Percentiles rank a stretch among this genome's conserved stretches.
Evolutionary conservation across 2,113 vertebrate species (phyloP).

Genomic region (Stigmatopora nigra): DNA sequence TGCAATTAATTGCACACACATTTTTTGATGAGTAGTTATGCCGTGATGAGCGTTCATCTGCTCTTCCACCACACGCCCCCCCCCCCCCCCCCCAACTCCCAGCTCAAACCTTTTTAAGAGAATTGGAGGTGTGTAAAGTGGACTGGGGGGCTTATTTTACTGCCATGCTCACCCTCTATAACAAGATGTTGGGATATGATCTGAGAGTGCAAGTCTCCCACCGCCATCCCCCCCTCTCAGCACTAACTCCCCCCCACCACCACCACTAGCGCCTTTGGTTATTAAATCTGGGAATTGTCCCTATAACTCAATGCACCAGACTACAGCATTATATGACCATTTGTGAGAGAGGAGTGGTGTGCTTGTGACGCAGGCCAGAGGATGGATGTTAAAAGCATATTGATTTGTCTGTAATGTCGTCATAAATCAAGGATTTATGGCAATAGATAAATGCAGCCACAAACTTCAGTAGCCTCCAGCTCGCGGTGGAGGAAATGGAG

Average conservation of each 20-base stretch:
- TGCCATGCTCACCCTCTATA: conserved; percentile 59
- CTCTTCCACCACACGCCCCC: conserved; percentile 61
- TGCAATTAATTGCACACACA: conserved; percentile 96
- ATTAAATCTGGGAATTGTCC: conserved; percentile 76
- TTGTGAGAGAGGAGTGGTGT: conserved; percentile 56
- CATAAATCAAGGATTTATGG: conserved; percentile 69
- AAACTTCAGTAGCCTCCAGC: conserved; percentile 52
- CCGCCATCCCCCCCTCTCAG: conserved; percentile 50
- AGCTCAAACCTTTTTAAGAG: conserved; percentile 26
- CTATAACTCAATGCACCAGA: conserved; percentile 66
- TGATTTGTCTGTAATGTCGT: conserved; percentile 74
- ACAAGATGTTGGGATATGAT: conserved; percentile 72
- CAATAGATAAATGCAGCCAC: conserved; percentile 63
- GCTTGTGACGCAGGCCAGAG: conserved; percentile 56
- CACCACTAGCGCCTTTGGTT: conserved; percentile 62
- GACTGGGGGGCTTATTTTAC: conserved; percentile 59
- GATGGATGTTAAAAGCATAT: conserved; percentile 78
- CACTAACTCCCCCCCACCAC: conserved; percentile 39
- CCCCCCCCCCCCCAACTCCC: too few species aligned
- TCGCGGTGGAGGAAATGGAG: conserved; percentile 63
- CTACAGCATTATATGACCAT: conserved; percentile 70
- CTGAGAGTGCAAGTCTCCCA: conserved; percentile 60
- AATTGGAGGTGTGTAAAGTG: conserved; percentile 46
- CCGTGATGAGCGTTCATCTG: conserved; percentile 83
- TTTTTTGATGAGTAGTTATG: conserved; percentile 94